Conservation (phyloP, 2,113 vertebrate species). For the Grantiella picta region DNA sequence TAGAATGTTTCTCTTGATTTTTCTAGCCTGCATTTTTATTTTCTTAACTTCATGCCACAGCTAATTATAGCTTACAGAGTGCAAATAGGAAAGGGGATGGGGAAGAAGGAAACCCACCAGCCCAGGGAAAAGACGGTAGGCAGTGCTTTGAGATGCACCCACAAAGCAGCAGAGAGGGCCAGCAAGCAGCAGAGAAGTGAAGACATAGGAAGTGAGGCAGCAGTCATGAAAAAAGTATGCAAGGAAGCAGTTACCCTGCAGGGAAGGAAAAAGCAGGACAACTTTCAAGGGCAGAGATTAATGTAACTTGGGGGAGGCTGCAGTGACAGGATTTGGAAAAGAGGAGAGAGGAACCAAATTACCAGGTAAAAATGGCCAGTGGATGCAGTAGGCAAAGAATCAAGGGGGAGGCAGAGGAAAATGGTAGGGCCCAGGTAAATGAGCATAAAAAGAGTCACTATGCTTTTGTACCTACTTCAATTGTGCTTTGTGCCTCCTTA, state of each 20-base stretch:
- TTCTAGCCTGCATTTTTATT: neutral
- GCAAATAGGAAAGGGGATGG: neutral
- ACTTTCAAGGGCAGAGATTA: constrained; percentile 22
- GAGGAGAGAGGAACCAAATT: accelerated
- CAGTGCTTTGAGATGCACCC: neutral
- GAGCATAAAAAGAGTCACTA: neutral
- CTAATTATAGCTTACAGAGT: neutral
- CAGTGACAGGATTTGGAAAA: neutral
- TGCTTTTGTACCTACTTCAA: neutral
- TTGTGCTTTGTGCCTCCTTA: neutral
- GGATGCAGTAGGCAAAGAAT: neutral
- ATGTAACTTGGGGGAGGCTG: neutral
- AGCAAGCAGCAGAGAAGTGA: constrained; percentile 1
- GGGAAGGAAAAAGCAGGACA: constrained; percentile 24
- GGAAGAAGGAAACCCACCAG: neutral
- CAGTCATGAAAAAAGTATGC: constrained; percentile 7
- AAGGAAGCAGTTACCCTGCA: constrained; percentile 19
- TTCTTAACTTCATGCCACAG: neutral
- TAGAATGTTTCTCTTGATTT: neutral
- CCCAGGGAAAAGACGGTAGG: neutral
- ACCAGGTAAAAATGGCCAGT: neutral
- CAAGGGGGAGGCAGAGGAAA: neutral
- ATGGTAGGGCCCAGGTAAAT: neutral
- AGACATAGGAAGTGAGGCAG: constrained; percentile 54
- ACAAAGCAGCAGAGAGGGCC: neutral